Percentiles rank a stretch among this genome's conserved stretches.
phyloP scores from a whole-genome alignment of 2,113 vertebrate species.

The Sisor rabdophorus region DNA sequence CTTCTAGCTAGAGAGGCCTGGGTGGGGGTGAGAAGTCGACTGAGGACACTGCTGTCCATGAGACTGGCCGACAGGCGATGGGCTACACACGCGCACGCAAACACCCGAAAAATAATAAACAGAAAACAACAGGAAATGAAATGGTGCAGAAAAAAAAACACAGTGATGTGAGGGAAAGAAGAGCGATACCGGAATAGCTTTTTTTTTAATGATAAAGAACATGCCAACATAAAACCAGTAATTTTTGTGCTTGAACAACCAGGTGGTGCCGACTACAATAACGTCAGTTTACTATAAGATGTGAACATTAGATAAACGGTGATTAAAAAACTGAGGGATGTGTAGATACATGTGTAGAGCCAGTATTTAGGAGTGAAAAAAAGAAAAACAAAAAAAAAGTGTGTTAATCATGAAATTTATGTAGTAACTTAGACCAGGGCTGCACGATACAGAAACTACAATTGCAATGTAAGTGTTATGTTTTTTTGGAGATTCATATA shows the following conservation, averaged over 20 bases:
- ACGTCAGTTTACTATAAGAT: constrained; percentile 54
- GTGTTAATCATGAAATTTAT: no score
- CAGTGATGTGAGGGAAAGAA: constrained; percentile 40
- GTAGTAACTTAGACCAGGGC: not conserved
- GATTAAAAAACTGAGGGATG: constrained; percentile 22
- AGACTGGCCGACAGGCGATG: constrained; percentile 71
- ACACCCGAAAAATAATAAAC: constrained; percentile 47
- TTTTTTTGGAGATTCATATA: no score
- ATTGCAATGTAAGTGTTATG: no score
- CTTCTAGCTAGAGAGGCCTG: constrained; percentile 90
- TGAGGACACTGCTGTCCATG: constrained; percentile 82
- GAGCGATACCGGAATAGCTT: constrained; percentile 58
- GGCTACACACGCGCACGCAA: constrained; percentile 76
- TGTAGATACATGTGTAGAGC: constrained; percentile 28
- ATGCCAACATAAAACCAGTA: constrained; percentile 55
- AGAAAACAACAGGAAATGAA: constrained; percentile 33
- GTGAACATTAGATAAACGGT: constrained; percentile 55
- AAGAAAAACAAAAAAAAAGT: constrained; percentile 10
- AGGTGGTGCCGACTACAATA: constrained; percentile 16
- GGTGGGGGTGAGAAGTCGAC: constrained; percentile 83
- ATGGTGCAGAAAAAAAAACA: constrained; percentile 54
- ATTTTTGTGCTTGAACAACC: constrained; percentile 48
- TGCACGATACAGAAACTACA: no score
- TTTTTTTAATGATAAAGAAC: constrained; percentile 47
- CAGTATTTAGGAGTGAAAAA: constrained; percentile 29